Evolutionary conservation across 2,113 vertebrate species (phyloP).

Genomic region (Eolophus roseicapilla): DNA sequence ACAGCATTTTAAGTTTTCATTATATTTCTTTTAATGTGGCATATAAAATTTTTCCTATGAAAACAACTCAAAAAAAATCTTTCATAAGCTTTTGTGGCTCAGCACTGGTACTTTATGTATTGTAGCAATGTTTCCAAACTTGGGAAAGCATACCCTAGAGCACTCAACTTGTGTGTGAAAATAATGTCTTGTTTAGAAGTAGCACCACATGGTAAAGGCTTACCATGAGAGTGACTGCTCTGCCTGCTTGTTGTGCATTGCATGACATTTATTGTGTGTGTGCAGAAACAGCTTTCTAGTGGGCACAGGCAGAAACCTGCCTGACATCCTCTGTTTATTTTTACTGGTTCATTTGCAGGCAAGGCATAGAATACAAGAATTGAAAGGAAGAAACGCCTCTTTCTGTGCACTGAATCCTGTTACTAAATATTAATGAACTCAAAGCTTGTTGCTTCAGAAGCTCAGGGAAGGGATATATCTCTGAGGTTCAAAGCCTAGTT

Average conservation of each 20-base stretch:
- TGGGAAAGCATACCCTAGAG: not conserved
- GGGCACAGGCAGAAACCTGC: not conserved
- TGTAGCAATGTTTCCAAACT: slow-evolving; percentile 20
- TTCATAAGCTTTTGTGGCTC: slow-evolving; percentile 6
- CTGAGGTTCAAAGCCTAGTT: not conserved
- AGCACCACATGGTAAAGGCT: slow-evolving; percentile 32
- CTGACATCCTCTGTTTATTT: not conserved
- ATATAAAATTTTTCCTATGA: not conserved
- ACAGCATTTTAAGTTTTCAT: not conserved
- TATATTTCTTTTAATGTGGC: not conserved
- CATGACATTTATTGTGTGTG: not conserved
- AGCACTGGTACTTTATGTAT: not conserved
- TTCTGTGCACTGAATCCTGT: not conserved
- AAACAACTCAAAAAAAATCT: not conserved
- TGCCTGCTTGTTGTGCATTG: not conserved
- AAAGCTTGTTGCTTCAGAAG: not conserved
- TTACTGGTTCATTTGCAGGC: not conserved
- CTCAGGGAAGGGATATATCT: not conserved
- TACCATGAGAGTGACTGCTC: not conserved
- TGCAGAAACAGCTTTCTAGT: not conserved
- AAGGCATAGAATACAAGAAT: not conserved
- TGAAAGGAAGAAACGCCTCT: not conserved
- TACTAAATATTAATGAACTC: not conserved
- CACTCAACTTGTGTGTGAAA: slow-evolving; percentile 16
- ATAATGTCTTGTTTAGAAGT: slow-evolving; percentile 13